phyloP scores from a whole-genome alignment of 2,113 vertebrate genomes.

The Brevimyrus niger region DNA sequence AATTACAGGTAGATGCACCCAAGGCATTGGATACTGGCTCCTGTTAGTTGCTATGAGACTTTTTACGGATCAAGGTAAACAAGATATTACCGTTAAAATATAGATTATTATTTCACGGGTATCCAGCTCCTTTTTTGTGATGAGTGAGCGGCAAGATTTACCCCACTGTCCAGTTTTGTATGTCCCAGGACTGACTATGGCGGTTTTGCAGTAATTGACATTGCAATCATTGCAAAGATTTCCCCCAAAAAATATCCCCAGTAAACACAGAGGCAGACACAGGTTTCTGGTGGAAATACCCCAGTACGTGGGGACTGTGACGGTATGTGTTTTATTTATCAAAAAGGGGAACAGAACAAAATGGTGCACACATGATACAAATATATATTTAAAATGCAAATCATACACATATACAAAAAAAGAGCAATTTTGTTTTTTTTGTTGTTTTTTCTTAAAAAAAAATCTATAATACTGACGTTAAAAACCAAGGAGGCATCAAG shows the following conservation, averaged over 20 bases:
- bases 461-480: conserved; percentile 53
- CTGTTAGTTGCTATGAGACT: not conserved
- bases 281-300: not conserved
- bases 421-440: conserved; percentile 15
- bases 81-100: not conserved
- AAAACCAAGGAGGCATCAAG: conserved; percentile 15
- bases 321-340: conserved; percentile 7
- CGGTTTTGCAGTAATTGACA: not conserved
- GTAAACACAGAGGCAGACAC: not conserved
- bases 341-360: conserved; percentile 49
- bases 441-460: no score
- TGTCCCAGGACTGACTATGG: not conserved
- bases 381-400: conserved; percentile 40
- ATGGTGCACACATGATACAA: conserved; percentile 45
- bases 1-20: not conserved
- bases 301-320: no score
- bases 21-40: not conserved
- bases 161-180: not conserved
- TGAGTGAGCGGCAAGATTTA: not conserved
- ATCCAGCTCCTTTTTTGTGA: not conserved
- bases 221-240: not conserved
- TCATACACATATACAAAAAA: conserved; percentile 37
- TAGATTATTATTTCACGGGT: not conserved
- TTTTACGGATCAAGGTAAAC: not conserved
- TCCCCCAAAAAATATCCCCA: not conserved